Conservation (phyloP, 1,140 invertebrate species). For the Grapholita molesta region DNA sequence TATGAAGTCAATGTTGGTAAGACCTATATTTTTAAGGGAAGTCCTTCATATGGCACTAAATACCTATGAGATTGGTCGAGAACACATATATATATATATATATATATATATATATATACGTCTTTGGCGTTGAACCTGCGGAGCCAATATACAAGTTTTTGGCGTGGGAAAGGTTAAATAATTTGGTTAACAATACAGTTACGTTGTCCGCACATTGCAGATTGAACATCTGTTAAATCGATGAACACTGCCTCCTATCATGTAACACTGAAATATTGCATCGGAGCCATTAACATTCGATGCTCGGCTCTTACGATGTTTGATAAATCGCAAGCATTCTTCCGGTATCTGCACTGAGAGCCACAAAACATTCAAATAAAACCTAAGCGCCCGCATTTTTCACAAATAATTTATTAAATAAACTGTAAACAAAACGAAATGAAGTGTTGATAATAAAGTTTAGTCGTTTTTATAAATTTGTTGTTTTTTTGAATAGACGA, state of each 20-base stretch:
- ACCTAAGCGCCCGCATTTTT: neutral
- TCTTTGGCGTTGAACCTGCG: no score
- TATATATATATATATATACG: no score
- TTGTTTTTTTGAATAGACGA: neutral
- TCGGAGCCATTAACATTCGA: constrained; percentile 4
- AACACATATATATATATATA: no score
- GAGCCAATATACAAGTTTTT: no score
- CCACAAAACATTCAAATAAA: neutral
- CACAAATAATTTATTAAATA: neutral
- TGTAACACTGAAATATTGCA: constrained; percentile 11
- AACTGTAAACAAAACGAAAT: neutral
- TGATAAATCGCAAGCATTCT: neutral
- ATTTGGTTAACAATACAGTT: neutral
- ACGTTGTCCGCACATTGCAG: neutral
- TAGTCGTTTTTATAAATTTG: neutral
- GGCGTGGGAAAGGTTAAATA: no score
- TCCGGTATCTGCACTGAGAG: neutral
- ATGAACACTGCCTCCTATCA: constrained; percentile 6
- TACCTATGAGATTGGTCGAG: no score
- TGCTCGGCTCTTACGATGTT: neutral
- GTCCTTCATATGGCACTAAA: no score
- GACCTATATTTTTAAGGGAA: no score
- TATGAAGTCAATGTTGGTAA: no score
- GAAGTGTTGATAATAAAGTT: neutral
- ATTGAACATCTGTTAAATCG: constrained; percentile 7